These are phyloP conservation scores for Mareca penelope DNA, from an alignment of 2,797 vertebrate genomes.

Conservation along the genomic window DNA sequence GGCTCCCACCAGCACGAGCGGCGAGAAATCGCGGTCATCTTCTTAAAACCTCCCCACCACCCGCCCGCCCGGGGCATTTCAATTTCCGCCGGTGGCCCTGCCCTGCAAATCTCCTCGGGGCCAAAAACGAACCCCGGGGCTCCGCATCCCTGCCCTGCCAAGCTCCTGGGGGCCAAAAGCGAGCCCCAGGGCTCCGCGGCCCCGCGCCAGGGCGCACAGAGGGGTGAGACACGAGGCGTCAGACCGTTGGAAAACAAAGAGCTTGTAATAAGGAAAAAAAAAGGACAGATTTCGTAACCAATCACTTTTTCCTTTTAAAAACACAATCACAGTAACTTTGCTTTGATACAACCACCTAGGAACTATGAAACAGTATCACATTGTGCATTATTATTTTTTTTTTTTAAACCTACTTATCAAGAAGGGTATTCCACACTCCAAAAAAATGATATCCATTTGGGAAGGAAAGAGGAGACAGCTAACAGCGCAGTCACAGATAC, in stretches of 20 bases:
- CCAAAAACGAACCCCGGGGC: too few relatives aligned
- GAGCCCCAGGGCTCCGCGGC: too few relatives aligned
- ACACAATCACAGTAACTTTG: conserved; percentile 84
- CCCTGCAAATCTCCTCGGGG: neutral
- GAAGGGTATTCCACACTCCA: conserved; percentile 81
- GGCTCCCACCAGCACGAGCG: neutral
- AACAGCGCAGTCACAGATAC: conserved; percentile 83
- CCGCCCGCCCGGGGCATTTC: neutral
- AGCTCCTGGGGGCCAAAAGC: neutral
- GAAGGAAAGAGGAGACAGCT: conserved; percentile 78
- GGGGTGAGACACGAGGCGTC: conserved; percentile 72
- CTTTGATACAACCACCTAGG: conserved; percentile 93
- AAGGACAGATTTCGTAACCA: conserved; percentile 81
- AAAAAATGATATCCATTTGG: conserved; percentile 79
- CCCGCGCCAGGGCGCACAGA: neutral
- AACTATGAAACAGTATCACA: conserved; percentile 92
- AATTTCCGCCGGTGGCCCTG: neutral
- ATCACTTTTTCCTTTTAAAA: conserved; percentile 86
- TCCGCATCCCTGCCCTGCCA: neutral
- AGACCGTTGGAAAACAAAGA: conserved; percentile 81
- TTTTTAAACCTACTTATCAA: conserved; percentile 86
- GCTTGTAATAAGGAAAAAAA: conserved; percentile 82
- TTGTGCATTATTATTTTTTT: conserved; percentile 80
- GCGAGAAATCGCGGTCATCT: conserved; percentile 33
- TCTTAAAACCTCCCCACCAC: neutral